phyloP scores from a whole-genome alignment of 2,113 vertebrate genomes.

The Vulpes vulpes region DNA sequence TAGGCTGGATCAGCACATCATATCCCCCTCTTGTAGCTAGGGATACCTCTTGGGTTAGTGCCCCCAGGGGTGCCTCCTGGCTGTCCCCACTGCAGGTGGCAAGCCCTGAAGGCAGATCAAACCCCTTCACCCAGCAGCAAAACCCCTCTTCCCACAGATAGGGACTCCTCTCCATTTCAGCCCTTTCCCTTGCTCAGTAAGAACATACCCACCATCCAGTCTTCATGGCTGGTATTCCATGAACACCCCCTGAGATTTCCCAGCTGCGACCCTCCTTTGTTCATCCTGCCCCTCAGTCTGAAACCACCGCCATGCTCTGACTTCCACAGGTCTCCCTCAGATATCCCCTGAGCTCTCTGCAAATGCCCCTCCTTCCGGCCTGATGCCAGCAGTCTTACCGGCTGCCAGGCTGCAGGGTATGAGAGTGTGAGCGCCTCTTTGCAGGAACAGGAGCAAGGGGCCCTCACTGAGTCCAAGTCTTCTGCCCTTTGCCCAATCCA shows the following conservation, averaged over 20 bases:
- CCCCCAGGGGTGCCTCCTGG: rapidly evolving
- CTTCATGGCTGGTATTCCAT: neutral
- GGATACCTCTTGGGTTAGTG: neutral
- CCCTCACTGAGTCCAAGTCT: rapidly evolving
- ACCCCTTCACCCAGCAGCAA: neutral
- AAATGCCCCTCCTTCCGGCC: neutral
- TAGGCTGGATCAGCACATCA: neutral
- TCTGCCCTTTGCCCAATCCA: neutral
- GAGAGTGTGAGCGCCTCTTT: neutral
- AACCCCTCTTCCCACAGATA: neutral
- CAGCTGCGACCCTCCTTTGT: neutral
- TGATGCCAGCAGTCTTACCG: rapidly evolving
- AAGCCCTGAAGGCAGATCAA: neutral
- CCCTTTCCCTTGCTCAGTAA: neutral
- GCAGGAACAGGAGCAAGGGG: rapidly evolving
- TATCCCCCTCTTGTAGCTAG: no score
- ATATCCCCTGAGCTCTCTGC: neutral
- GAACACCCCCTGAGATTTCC: neutral
- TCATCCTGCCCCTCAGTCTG: neutral
- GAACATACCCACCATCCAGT: neutral
- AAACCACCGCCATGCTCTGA: neutral
- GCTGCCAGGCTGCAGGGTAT: neutral
- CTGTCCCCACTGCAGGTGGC: rapidly evolving
- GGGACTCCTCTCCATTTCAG: neutral
- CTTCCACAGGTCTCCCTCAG: neutral